phyloP scores from a whole-genome alignment of 2,113 vertebrate genomes.

The Oreochromis tanganicae region DNA sequence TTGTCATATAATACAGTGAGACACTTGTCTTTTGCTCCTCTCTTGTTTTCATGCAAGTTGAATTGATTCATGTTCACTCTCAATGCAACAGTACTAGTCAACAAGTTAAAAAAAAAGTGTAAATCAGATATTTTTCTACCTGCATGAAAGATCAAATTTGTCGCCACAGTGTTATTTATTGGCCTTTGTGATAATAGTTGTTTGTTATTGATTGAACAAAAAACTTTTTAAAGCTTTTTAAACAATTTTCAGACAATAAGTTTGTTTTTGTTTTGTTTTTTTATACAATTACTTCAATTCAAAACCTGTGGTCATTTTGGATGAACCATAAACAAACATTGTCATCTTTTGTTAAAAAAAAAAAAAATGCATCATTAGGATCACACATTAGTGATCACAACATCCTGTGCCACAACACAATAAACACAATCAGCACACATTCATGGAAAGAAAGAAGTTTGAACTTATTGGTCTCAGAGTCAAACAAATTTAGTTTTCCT shows the following conservation, averaged over 20 bases:
- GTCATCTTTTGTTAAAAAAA: neutral
- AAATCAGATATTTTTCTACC: neutral
- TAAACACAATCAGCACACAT: neutral
- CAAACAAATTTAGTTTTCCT: neutral
- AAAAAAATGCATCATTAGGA: neutral
- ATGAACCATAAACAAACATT: neutral
- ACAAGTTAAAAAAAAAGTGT: neutral
- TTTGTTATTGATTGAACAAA: neutral
- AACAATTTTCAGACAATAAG: neutral
- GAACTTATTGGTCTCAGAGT: neutral
- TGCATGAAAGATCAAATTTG: neutral
- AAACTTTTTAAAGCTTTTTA: neutral
- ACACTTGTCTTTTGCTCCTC: neutral
- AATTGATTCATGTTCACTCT: neutral
- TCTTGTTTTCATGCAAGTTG: neutral
- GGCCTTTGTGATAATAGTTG: neutral
- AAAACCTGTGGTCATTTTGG: neutral
- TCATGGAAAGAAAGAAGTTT: neutral
- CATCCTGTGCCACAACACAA: neutral
- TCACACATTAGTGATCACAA: neutral
- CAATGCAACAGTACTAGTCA: neutral
- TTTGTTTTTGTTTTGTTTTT: neutral
- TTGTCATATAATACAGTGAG: neutral
- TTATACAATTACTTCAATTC: neutral
- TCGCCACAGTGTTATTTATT: fast-evolving